phyloP scores from a whole-genome alignment of 2,888 invertebrate genomes.

The Eupithecia subumbrata region DNA sequence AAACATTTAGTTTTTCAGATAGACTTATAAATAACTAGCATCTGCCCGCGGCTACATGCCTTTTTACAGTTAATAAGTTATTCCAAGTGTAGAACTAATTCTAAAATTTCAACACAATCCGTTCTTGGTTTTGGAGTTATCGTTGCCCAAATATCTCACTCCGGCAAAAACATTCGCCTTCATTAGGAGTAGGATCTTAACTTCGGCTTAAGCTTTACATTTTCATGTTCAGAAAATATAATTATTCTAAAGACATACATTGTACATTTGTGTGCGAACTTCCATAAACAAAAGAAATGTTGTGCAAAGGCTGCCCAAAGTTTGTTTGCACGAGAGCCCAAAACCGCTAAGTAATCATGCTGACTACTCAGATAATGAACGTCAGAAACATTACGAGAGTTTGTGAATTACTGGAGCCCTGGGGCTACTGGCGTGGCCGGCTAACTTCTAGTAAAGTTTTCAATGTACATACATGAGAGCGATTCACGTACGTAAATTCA shows the following conservation, averaged over 20 bases:
- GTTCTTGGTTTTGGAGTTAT: no score
- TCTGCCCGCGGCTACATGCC: no score
- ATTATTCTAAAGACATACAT: not conserved
- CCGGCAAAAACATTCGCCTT: no score
- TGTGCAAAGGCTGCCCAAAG: conserved; percentile 7
- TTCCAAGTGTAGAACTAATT: no score
- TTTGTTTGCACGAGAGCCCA: conserved; percentile 12
- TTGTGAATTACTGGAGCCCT: conserved; percentile 18
- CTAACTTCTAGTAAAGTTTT: not conserved
- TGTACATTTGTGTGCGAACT: not conserved
- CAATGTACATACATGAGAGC: not conserved
- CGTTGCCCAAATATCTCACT: no score
- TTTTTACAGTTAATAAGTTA: no score
- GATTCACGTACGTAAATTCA: not conserved
- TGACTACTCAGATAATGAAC: conserved; percentile 30
- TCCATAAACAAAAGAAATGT: not conserved
- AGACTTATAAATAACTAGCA: no score
- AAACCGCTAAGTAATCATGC: conserved; percentile 28
- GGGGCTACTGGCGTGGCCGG: not conserved
- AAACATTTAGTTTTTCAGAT: no score
- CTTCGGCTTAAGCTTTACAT: not conserved
- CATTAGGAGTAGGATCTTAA: not conserved
- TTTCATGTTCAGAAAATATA: not conserved
- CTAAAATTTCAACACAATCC: no score
- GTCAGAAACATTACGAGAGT: conserved; percentile 32